phyloP scores from a whole-genome alignment of 1,140 invertebrate species.

The Drosophila watanabei region DNA sequence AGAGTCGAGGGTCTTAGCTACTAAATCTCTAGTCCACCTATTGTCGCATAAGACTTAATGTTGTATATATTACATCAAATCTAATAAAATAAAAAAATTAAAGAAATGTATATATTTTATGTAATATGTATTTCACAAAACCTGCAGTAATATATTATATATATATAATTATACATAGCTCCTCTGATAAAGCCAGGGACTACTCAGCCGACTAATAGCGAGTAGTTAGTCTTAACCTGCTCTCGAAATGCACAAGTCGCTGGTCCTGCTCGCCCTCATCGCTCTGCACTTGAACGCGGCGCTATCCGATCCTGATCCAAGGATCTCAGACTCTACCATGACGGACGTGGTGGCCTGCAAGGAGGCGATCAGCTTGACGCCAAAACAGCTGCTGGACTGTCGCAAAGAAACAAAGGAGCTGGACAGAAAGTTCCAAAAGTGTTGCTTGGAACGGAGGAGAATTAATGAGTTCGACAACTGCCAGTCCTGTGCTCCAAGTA shows the following conservation, averaged over 20 bases:
- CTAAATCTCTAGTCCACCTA: no score
- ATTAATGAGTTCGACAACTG: neutral
- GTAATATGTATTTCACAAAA: no score
- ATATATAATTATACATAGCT: no score
- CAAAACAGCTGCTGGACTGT: neutral
- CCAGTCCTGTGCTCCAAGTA: neutral
- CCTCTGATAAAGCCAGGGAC: no score
- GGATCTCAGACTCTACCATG: neutral
- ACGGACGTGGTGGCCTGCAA: neutral
- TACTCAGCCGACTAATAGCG: no score
- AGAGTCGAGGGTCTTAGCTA: neutral
- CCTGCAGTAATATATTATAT: no score
- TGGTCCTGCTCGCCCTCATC: neutral
- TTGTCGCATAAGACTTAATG: no score
- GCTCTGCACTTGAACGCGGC: neutral
- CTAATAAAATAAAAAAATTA: no score
- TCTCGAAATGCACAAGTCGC: neutral
- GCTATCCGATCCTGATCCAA: neutral
- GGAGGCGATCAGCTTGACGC: no score
- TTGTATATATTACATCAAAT: no score
- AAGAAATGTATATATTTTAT: no score
- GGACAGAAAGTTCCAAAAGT: neutral
- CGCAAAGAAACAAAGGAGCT: neutral
- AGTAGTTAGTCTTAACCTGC: neutral
- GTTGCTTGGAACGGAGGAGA: neutral